These are phyloP conservation scores for Drosophila dives DNA, from an alignment of 2,888 invertebrate species.

Conservation along the genomic window DNA sequence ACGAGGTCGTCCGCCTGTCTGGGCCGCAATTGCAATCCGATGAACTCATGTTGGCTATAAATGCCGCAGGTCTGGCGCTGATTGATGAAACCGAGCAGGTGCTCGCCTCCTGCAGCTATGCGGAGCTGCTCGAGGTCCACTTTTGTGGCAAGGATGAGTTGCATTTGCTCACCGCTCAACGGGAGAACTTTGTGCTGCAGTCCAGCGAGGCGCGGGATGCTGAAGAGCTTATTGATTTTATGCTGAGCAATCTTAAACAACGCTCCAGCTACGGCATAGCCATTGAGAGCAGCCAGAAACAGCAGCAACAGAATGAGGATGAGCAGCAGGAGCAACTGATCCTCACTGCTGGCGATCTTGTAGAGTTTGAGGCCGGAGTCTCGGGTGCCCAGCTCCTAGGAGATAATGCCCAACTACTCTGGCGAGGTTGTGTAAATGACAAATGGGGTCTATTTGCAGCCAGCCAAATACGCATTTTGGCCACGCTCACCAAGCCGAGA, in stretches of 20 bases:
- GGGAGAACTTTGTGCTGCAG: constrained; percentile 96
- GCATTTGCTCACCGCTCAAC: constrained; percentile 92
- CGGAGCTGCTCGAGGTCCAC: constrained; percentile 92
- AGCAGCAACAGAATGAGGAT: constrained; percentile 76
- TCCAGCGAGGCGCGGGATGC: constrained; percentile 95
- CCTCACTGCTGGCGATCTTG: constrained; percentile 89
- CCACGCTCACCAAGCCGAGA: constrained; percentile 92
- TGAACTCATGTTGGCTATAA: constrained; percentile 95
- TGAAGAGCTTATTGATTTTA: constrained; percentile 91
- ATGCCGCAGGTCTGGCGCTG: constrained; percentile 96
- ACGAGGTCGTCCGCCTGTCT: constrained; percentile 93
- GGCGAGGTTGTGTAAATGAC: constrained; percentile 89
- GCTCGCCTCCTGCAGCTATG: constrained; percentile 93
- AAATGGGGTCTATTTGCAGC: constrained; percentile 93
- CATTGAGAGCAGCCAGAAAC: constrained; percentile 84
- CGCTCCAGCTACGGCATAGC: constrained; percentile 94
- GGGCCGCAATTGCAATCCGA: constrained; percentile 89
- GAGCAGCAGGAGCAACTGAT: constrained; percentile 85
- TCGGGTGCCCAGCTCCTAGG: constrained; percentile 90
- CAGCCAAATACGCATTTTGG: constrained; percentile 94
- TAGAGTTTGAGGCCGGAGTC: constrained; percentile 90
- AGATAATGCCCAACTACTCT: constrained; percentile 86
- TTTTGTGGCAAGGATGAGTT: constrained; percentile 87
- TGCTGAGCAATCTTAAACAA: constrained; percentile 94
- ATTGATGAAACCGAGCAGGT: constrained; percentile 97